Conservation (phyloP, 2,113 vertebrate species). For the Bubo scandiacus region DNA sequence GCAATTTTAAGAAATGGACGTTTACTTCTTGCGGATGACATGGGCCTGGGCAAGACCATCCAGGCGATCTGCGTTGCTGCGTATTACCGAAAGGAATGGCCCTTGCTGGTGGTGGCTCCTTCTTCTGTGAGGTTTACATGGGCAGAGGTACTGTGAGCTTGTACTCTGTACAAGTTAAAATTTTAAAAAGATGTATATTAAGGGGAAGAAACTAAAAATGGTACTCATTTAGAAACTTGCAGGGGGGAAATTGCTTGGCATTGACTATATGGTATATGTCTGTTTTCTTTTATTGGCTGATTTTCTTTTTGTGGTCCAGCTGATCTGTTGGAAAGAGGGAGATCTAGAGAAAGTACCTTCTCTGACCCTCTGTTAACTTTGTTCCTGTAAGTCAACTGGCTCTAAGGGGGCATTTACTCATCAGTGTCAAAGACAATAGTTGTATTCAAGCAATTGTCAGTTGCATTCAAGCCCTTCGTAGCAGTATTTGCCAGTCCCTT, state of each 20-base stretch:
- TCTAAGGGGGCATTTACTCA: background rate
- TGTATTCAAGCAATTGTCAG: background rate
- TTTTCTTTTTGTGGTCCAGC: background rate
- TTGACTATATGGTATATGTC: background rate
- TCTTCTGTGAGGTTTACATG: constrained; percentile 96
- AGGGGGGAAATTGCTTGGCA: background rate
- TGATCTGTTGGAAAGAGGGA: background rate
- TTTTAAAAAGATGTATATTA: background rate
- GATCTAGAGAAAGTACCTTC: background rate
- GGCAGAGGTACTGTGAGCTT: constrained; percentile 85
- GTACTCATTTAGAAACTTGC: background rate
- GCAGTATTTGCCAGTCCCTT: background rate
- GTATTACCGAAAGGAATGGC: constrained; percentile 92
- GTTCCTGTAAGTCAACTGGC: background rate
- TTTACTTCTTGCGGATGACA: constrained; percentile 94
- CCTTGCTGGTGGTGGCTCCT: constrained; percentile 89
- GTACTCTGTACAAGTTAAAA: background rate
- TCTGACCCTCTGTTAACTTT: background rate
- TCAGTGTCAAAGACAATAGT: background rate
- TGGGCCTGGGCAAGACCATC: constrained; percentile 97
- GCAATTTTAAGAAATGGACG: constrained; percentile 88
- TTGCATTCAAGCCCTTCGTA: background rate
- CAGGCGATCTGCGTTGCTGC: constrained; percentile 98
- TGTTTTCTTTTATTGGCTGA: background rate
- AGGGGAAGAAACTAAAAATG: background rate